Evolutionary conservation across 2,888 invertebrate species (phyloP), one percentile per base, ranked within the genome.

Genomic region (Limenitis camilla): DNA sequence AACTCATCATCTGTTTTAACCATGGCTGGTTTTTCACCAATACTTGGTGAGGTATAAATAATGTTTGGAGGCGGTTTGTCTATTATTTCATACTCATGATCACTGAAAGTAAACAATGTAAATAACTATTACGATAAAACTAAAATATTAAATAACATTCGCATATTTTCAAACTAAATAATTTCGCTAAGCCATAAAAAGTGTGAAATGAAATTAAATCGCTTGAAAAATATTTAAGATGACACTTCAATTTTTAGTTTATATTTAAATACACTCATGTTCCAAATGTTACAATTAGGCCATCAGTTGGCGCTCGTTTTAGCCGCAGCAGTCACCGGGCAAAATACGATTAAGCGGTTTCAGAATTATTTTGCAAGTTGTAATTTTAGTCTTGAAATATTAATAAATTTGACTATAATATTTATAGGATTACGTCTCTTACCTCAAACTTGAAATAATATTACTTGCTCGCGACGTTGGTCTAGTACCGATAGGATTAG

Each of bases 11-110:
- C 81, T 60, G 83, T 71, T 76, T 83, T 80, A 38, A 71, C 66
- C 68, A 78, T 71, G 46, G 57, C 69, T 43, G 73, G 64, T 59
- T 75, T 81, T 59, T 83, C 81, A 49, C 88, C 85, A 58, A 76
- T 64, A 65, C 73, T 76, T 29, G 78, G 74, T 52, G 72, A 63
- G 44, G 81, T 78, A 65, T 77, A 84, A 61, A 76, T 66, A 61
- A 81, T 79, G 85, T 78, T 77, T 38, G 79, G 76, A 29, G 77
- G 85, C 60, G 93, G 92, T 67, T 92, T 92, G 74, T 93, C 94
- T 78, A 96, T 93, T 66, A 95, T 94, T 89, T 96, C 96, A 88
- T 96, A 96, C 85, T 96, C 95, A 91, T 96, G 96, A 90, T 96
- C 96, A 90, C 96, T 96, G 89, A 67, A 91, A 91, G 65, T 64